Evolutionary conservation across 2,888 invertebrate genomes (phyloP).

Genomic region (Apamea monoglypha): DNA sequence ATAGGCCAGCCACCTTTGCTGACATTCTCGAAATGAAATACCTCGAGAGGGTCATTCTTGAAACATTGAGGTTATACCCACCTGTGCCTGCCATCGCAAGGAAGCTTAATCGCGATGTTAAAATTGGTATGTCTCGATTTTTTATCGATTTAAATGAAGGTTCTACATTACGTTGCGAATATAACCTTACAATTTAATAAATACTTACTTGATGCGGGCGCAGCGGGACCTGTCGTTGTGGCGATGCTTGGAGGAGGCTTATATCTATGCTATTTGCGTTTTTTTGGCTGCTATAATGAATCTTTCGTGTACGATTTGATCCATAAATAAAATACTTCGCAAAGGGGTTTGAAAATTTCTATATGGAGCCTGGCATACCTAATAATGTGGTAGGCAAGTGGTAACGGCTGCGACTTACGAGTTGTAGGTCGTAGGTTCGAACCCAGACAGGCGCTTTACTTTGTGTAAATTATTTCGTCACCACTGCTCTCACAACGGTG

Average conservation of each 20-base stretch:
- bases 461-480: too few relatives aligned
- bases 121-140: constrained; percentile 87
- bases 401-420: too few relatives aligned
- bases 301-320: too few relatives aligned
- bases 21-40: constrained; percentile 96
- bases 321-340: background rate
- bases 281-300: background rate
- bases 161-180: background rate
- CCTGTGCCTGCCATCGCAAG: constrained; percentile 95
- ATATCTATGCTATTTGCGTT: too few relatives aligned
- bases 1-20: constrained; percentile 93
- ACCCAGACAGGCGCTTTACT: too few relatives aligned
- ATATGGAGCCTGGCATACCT: too few relatives aligned
- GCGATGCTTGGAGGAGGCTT: background rate
- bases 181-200: background rate
- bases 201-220: background rate
- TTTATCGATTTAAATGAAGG: too few relatives aligned
- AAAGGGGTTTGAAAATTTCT: background rate
- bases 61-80: constrained; percentile 94
- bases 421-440: too few relatives aligned
- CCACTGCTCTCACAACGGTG: too few relatives aligned
- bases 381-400: too few relatives aligned
- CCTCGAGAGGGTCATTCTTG: constrained; percentile 94
- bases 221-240: background rate
- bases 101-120: constrained; percentile 92